Evolutionary conservation across 1,140 invertebrate species (phyloP).

Genomic region (Drosophila tani): DNA sequence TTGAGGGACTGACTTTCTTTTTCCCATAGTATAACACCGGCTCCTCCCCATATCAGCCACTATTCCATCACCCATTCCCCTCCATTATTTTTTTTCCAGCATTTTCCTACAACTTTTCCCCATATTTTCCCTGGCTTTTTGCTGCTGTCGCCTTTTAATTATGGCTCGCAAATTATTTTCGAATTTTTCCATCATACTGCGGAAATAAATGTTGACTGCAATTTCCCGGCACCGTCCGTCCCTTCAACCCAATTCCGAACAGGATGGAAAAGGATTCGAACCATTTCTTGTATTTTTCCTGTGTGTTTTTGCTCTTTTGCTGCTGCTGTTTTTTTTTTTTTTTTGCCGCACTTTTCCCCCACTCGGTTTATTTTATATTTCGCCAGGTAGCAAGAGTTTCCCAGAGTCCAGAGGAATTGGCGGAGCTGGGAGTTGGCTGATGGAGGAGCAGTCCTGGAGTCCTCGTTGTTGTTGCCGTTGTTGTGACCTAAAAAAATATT

Average conservation of each 20-base stretch:
- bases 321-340: constrained; percentile 26
- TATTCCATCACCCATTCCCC: constrained; percentile 24
- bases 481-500: constrained; percentile 80
- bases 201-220: constrained; percentile 82
- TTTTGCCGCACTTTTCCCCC: constrained; percentile 11
- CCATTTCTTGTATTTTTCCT: constrained; percentile 60
- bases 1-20: constrained; percentile 45
- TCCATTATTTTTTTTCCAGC: constrained; percentile 14
- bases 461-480: constrained; percentile 41
- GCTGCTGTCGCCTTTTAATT: constrained; percentile 76
- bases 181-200: constrained; percentile 81
- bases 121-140: constrained; percentile 38
- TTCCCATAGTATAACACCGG: neutral
- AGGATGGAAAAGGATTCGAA: constrained; percentile 81
- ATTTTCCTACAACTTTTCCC: constrained; percentile 49
- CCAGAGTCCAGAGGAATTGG: constrained; percentile 53
- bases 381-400: constrained; percentile 56
- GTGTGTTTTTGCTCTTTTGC: constrained; percentile 24
- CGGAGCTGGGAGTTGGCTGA: constrained; percentile 28
- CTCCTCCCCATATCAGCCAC: constrained; percentile 18
- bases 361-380: constrained; percentile 43
- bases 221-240: constrained; percentile 51
- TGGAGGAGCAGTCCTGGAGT: constrained; percentile 24
- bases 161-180: constrained; percentile 81
- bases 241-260: constrained; percentile 54